Evolutionary conservation across 2,888 invertebrate genomes (phyloP).

Genomic region (Dichetophora obliterata): DNA sequence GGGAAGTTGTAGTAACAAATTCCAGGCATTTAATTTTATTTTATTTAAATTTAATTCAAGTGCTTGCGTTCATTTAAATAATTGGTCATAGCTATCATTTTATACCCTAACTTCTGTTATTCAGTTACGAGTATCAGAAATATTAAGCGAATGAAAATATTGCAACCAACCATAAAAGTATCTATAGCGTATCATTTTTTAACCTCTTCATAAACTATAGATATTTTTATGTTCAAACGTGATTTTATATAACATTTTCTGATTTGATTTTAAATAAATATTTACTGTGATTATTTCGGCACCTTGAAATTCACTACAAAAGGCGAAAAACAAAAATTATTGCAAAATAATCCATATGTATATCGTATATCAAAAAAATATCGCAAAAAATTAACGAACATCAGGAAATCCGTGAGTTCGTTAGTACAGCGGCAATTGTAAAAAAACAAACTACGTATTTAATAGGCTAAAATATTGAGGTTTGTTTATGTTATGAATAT

Average conservation of each 20-base stretch:
- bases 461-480: neutral
- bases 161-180: no score
- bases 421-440: neutral
- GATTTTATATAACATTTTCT: neutral
- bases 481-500: neutral
- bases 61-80: neutral
- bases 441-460: neutral
- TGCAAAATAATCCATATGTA: neutral
- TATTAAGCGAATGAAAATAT: no score
- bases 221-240: neutral
- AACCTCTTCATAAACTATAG: neutral
- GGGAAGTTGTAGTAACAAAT: neutral
- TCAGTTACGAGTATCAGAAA: no score
- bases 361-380: neutral
- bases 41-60: neutral
- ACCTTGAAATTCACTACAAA: neutral
- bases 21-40: neutral
- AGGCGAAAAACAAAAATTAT: neutral
- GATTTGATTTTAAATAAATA: neutral
- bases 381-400: constrained; percentile 6
- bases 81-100: no score
- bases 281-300: neutral
- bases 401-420: constrained; percentile 14
- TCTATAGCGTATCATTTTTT: neutral
- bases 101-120: no score